phyloP scores from a whole-genome alignment of 2,888 invertebrate species.

The Caprella mutica region DNA sequence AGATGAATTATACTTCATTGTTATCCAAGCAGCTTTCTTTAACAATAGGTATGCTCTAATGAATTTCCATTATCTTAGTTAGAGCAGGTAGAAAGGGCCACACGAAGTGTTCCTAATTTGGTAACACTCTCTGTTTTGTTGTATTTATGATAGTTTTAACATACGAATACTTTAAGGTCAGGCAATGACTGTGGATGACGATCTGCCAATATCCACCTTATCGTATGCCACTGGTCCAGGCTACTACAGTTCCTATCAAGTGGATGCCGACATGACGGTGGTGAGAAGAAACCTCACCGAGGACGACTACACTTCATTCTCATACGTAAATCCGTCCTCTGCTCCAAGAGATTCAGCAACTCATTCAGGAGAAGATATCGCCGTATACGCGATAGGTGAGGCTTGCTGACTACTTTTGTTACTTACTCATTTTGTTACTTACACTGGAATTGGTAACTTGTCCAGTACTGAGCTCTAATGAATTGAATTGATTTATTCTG shows the following conservation, averaged over 20 bases:
- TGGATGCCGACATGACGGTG: background rate
- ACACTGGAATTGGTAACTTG: too few species aligned
- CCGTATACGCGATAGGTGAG: constrained; percentile 33
- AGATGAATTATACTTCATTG: too few species aligned
- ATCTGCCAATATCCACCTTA: constrained; percentile 54
- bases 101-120: too few species aligned
- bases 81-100: too few species aligned
- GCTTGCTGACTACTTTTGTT: background rate
- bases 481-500: too few species aligned
- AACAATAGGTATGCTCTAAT: too few species aligned
- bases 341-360: constrained; percentile 37
- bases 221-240: constrained; percentile 66
- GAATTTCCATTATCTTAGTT: too few species aligned
- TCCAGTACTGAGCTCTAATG: too few species aligned
- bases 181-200: constrained; percentile 39
- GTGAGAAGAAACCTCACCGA: constrained; percentile 13
- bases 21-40: too few species aligned
- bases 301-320: constrained; percentile 27
- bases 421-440: too few species aligned
- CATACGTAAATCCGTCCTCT: constrained; percentile 36
- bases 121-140: too few species aligned
- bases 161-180: constrained; percentile 13
- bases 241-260: constrained; percentile 39
- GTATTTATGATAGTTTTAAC: too few species aligned
- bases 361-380: constrained; percentile 41